Conservation (phyloP, 2,797 vertebrate species). For the Phaenicophaeus curvirostris region DNA sequence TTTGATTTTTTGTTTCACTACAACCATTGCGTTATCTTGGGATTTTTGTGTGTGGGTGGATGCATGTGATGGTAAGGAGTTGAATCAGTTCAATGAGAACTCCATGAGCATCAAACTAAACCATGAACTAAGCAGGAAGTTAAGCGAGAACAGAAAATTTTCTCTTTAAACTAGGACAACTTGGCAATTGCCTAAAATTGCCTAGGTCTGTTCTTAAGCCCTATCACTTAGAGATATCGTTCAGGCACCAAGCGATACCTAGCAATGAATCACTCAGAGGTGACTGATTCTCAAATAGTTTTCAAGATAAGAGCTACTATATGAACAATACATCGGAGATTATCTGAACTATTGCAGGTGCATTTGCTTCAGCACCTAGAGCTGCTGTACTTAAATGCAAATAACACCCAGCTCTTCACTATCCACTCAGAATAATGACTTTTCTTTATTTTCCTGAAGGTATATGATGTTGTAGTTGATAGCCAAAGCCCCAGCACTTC, state of each 20-base stretch:
- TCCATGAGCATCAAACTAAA: constrained; percentile 22
- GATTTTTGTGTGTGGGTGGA: background rate
- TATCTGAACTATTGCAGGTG: background rate
- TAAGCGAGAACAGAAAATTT: background rate
- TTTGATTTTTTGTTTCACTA: background rate
- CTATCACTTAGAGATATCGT: background rate
- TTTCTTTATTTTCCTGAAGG: background rate
- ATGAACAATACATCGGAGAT: background rate
- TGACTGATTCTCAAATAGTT: background rate
- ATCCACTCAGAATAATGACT: background rate
- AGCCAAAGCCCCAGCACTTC: background rate
- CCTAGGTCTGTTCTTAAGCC: background rate
- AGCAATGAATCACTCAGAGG: background rate
- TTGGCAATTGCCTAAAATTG: background rate
- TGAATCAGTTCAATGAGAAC: constrained; percentile 7
- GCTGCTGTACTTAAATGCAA: background rate
- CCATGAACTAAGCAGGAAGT: constrained; percentile 10
- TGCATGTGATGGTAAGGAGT: background rate
- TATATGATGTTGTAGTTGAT: background rate
- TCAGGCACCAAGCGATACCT: background rate
- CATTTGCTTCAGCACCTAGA: background rate
- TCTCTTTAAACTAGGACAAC: background rate
- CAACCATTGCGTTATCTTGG: background rate
- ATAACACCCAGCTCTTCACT: background rate
- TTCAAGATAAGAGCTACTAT: background rate